Base-by-base conservation (phyloP, 2,888 invertebrate genomes). In the Perdita meconis region DNA sequence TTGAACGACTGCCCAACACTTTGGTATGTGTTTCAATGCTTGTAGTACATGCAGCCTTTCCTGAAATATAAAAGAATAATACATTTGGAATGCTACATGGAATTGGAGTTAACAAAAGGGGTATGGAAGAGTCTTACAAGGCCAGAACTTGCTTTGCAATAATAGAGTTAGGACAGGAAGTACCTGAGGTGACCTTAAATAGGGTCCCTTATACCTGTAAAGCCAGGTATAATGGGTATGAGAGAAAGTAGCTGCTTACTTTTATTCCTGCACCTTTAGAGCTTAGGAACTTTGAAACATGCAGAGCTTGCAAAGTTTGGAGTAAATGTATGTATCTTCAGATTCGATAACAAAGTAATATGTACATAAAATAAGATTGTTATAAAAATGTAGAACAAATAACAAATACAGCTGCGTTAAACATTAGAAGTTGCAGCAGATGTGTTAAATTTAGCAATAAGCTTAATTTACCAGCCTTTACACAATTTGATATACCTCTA, bases 1-100 rank as follows among this genome's bases (percentile, higher is more conserved):
- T 93, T 98, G 97, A 82, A 98, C 96, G 0, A 97, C 97, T 38
- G 97, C 96, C 98, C 98, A 99, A 90, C 99, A 99, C 92, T 97
- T 97, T 75, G 98, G 99, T 80, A 98, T 95, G 92, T 96, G 96
- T 76, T 95, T 95, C 71, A 98, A 92, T 69, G 96, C 96, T 92
- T 95, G 95, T 93, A 97, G 97, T 42, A 95, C 92, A 78, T 94
- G 94, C 64, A 98, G 92, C 86, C 95, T 96, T 82, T 95, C 95
- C 92, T 96, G 24, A 8, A 73, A 83, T 42, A 59, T 50, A 65
- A 59, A 40, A 42, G 6, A 50, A 70, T 13, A 13, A 47, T 42
- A n/a, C 38, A 6, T n/a, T 2, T 34, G 19, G 13, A 1, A 12
- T 22, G 47, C 38, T 5, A n/a, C 1, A 34, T 16, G 36, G 26